Base-by-base conservation (phyloP, 2,888 invertebrate species). In the Drosophila falleni region DNA sequence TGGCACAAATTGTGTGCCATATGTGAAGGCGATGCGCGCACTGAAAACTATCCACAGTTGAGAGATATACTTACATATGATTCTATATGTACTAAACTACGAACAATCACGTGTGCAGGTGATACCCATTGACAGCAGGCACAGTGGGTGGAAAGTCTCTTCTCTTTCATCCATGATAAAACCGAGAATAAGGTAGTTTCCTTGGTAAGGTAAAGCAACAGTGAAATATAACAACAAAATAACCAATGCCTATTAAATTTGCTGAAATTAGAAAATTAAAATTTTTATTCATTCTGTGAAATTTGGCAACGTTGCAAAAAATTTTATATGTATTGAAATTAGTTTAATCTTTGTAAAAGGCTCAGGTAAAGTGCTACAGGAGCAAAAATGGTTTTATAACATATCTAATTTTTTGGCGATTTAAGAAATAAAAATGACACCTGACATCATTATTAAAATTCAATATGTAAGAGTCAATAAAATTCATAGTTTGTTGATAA, bases 1-100 rank as follows among this genome's bases (percentile, higher is more conserved):
- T 89, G 84, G 77, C 86, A 82, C 87, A 89, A 89, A 89, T 80
- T 87, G 89, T 84, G 65, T 71, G 81, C 68, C 80, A 74, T 80
- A 70, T 75, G 80, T 65, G 89, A 71, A 64, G 68, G 73, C 68
- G 69, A 47, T 71, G 58, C 66, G 62, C 51, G 59, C 46, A 50
- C 50, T 68, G 54, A 60, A 60, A 77, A 77, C 77, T 75, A 79
- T 77, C 58, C 70, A 61, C 68, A 75, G 67, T 60, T 56, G 62
- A 39, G 33, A 64, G 44, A 66, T 61, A 65, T 41, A 50, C 50
- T 55, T 41, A 61, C 64, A 50, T 50, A 50, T 61, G 74, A 47
- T n/a, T 37, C 15, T 33, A 5, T 15, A 35, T 26, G 33, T 13
- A 33, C 31, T 16, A 19, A 35, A 37, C 47, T 26, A 10, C 44